Percentiles rank a stretch among this genome's conserved stretches.
Conservation (phyloP, 2,113 vertebrate species). For the Labrus mixtus region DNA sequence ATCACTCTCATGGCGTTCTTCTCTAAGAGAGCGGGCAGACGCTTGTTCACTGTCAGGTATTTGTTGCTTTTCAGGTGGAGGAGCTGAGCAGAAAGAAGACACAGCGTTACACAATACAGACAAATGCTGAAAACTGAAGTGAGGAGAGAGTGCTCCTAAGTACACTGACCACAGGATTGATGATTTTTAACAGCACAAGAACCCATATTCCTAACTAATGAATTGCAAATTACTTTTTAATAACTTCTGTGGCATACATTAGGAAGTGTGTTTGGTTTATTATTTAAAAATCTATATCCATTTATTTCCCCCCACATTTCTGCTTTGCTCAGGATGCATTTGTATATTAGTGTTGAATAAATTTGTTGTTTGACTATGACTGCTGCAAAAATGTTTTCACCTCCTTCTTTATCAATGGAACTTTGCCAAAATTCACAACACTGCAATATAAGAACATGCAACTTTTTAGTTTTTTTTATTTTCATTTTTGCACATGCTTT, state of each 20-base stretch:
- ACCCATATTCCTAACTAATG: not conserved
- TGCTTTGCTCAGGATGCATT: not conserved
- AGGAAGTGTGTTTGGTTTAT: no score
- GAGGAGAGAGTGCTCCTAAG: not conserved
- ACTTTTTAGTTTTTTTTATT: no score
- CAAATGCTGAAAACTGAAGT: not conserved
- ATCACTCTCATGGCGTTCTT: conserved; percentile 99
- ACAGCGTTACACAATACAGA: not conserved
- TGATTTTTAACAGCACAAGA: not conserved
- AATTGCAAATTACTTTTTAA: not conserved
- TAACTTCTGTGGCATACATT: not conserved
- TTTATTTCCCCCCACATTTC: not conserved
- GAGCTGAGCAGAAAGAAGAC: conserved; percentile 81
- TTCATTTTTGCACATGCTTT: not conserved
- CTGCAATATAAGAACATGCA: not conserved
- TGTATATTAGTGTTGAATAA: not conserved
- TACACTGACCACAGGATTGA: not conserved
- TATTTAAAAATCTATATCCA: not conserved
- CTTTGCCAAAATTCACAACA: not conserved
- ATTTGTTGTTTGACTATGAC: not conserved
- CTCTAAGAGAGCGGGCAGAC: conserved; percentile 95
- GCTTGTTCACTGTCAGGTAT: conserved; percentile 98
- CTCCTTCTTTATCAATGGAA: no score
- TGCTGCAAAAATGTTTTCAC: not conserved
- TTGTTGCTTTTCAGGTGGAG: conserved; percentile 99